Conservation (phyloP, 2,113 vertebrate species). For the Elaphurus davidianus region DNA sequence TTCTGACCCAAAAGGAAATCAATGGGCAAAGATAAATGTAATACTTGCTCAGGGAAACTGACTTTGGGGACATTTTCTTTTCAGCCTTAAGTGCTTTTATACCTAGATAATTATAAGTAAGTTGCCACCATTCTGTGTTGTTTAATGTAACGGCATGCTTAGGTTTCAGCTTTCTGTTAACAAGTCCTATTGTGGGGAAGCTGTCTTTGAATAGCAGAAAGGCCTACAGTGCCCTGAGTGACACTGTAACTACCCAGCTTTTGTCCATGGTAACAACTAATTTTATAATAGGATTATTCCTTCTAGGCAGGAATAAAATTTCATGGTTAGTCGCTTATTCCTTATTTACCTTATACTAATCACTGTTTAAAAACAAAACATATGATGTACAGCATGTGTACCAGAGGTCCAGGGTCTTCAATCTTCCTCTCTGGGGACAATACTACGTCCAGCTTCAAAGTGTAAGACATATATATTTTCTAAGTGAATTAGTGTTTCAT, state of each 20-base stretch:
- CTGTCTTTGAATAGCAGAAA: constrained; percentile 45
- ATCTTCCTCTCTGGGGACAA: neutral
- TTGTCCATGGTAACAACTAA: constrained; percentile 50
- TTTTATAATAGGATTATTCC: constrained; percentile 60
- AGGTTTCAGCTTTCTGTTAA: neutral
- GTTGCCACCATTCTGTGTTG: neutral
- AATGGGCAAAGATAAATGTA: neutral
- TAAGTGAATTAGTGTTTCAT: neutral
- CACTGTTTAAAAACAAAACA: constrained; percentile 46
- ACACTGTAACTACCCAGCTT: neutral
- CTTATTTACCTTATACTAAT: constrained; percentile 62
- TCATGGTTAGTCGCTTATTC: constrained; percentile 30
- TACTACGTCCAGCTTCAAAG: neutral
- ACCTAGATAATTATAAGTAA: neutral
- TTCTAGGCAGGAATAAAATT: constrained; percentile 65
- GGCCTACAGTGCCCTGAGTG: neutral
- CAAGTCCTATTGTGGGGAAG: neutral
- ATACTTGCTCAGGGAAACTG: neutral
- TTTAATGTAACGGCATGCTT: neutral
- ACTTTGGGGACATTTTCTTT: neutral
- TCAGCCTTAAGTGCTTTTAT: constrained; percentile 2
- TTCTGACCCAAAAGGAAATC: neutral
- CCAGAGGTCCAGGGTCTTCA: neutral
- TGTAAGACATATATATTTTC: neutral
- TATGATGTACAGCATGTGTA: neutral